Evolutionary conservation across 2,113 vertebrate genomes (phyloP).

Genomic region (Anarrhichthys ocellatus): DNA sequence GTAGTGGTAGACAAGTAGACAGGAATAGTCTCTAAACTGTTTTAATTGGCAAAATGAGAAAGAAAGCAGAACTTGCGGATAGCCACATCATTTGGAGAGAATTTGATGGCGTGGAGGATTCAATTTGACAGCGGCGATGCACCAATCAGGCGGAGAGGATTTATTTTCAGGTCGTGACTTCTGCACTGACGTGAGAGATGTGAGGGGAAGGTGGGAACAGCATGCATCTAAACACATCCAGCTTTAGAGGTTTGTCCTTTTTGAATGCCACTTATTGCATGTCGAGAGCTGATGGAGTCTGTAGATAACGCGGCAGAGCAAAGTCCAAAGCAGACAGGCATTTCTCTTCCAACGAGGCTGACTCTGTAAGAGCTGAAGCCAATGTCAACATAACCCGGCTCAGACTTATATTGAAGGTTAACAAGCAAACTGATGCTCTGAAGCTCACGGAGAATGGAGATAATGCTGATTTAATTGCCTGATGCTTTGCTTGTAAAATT

Average conservation of each 20-base stretch:
- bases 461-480: constrained; percentile 23
- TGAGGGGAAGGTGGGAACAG: constrained; percentile 19
- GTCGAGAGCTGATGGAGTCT: constrained; percentile 1
- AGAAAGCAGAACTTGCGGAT: constrained; percentile 14
- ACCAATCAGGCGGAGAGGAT: not conserved
- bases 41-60: not conserved
- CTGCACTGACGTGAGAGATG: constrained; percentile 20
- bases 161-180: constrained; percentile 11
- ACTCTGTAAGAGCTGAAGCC: constrained; percentile 33
- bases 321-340: constrained; percentile 55
- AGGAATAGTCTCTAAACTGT: no score
- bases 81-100: constrained; percentile 21
- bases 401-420: constrained; percentile 46
- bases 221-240: not conserved
- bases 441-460: constrained; percentile 15
- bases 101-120: not conserved
- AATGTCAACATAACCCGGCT: constrained; percentile 52
- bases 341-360: constrained; percentile 2
- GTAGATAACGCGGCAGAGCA: constrained; percentile 29
- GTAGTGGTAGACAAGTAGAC: no score
- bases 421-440: constrained; percentile 22
- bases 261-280: constrained; percentile 12
- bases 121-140: not conserved
- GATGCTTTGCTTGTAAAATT: constrained; percentile 1
- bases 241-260: not conserved